A percentile compares a stretch with the other conserved stretches of the same genome.
These are phyloP conservation scores for Manis javanica DNA, from an alignment of 2,797 vertebrate genomes.

Conservation along the genomic window DNA sequence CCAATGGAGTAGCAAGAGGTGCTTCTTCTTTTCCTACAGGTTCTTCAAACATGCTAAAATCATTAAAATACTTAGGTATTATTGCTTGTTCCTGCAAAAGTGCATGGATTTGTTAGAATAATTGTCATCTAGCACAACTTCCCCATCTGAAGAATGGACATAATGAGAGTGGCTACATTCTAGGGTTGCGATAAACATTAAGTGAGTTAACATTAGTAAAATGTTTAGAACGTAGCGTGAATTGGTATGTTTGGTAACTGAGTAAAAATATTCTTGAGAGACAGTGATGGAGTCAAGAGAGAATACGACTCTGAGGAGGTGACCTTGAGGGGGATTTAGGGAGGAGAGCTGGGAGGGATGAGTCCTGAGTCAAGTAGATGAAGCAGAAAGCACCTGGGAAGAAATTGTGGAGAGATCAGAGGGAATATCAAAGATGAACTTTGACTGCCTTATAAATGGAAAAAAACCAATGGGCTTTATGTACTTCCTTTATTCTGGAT, in stretches of 20 bases:
- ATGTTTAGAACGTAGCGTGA: background rate
- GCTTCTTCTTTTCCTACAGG: background rate
- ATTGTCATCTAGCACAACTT: background rate
- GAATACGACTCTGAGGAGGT: background rate
- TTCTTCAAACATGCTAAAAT: constrained; percentile 25
- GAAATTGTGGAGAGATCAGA: background rate
- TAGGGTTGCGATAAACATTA: background rate
- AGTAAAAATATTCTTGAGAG: background rate
- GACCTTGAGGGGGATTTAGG: background rate
- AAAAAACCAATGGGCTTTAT: background rate
- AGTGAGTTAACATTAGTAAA: background rate
- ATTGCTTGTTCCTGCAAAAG: background rate
- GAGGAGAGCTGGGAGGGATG: background rate
- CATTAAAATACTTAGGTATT: background rate
- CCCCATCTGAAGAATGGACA: background rate
- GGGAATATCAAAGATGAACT: background rate
- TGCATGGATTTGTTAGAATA: background rate
- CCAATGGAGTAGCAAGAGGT: background rate
- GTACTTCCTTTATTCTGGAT: background rate
- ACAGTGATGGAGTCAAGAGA: background rate
- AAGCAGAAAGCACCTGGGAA: background rate
- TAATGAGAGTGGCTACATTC: background rate
- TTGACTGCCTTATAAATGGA: background rate
- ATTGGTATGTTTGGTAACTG: background rate
- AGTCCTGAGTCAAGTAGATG: background rate